A percentile compares a stretch with the other conserved stretches of the same genome.
Evolutionary conservation across 1,140 invertebrate species (phyloP).

Genomic region (Conus ventricosus): DNA sequence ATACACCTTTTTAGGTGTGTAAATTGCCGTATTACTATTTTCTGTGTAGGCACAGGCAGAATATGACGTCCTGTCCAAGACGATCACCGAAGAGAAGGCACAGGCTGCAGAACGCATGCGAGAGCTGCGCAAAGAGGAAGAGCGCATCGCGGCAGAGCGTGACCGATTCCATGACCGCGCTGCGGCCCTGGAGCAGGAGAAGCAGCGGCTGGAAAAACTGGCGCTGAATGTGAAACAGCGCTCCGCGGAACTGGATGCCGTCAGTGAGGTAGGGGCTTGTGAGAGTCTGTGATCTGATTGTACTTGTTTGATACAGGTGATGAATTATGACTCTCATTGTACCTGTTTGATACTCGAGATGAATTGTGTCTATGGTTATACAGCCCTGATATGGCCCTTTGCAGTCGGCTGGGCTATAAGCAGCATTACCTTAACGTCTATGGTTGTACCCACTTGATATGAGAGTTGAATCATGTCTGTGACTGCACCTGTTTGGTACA

Average conservation of each 20-base stretch:
- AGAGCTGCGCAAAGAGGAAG: constrained; percentile 63
- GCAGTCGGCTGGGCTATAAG: too few relatives aligned
- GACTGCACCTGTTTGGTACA: too few relatives aligned
- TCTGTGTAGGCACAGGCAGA: constrained; percentile 64
- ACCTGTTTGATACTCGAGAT: too few relatives aligned
- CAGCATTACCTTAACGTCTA: too few relatives aligned
- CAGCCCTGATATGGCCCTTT: too few relatives aligned
- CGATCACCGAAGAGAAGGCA: constrained; percentile 64
- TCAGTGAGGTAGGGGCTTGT: constrained; percentile 55
- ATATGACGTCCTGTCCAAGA: constrained; percentile 65
- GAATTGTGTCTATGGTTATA: too few relatives aligned
- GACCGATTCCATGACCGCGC: constrained; percentile 60
- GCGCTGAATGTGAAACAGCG: constrained; percentile 64
- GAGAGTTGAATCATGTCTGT: too few relatives aligned
- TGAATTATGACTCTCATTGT: too few relatives aligned
- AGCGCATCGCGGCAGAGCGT: constrained; percentile 57
- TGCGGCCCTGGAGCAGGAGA: constrained; percentile 60
- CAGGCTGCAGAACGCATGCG: constrained; percentile 51
- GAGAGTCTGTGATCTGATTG: too few relatives aligned
- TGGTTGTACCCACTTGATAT: too few relatives aligned
- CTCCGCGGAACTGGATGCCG: constrained; percentile 67
- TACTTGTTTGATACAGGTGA: too few relatives aligned
- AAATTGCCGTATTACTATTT: neutral
- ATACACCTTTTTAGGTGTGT: neutral
- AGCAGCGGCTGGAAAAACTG: constrained; percentile 61